Evolutionary conservation across 2,888 invertebrate species (phyloP).

Genomic region (Ophion costatus): DNA sequence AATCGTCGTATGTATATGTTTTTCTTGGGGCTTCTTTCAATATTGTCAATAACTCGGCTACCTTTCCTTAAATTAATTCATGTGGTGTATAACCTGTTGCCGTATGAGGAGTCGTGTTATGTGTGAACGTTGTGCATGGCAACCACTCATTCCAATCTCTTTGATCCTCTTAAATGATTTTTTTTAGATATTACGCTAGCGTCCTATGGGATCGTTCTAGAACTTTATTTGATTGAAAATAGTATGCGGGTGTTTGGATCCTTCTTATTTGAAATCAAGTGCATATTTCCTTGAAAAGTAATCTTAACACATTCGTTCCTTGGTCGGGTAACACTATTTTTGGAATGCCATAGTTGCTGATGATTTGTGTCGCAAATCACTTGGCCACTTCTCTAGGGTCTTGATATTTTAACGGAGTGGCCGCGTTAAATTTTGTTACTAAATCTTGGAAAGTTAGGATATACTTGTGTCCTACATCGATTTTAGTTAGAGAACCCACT

Average conservation of each 20-base stretch:
- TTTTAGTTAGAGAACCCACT: too few species aligned
- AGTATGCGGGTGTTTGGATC: slow-evolving; percentile 25
- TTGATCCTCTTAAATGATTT: too few species aligned
- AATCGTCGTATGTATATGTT: slow-evolving; percentile 28
- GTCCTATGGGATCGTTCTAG: slow-evolving; percentile 67
- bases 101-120: slow-evolving; percentile 64
- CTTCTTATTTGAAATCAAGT: slow-evolving; percentile 7
- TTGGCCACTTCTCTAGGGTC: slow-evolving; percentile 62
- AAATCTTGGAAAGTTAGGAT: slow-evolving; percentile 30
- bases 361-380: slow-evolving; percentile 38
- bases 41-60: slow-evolving; percentile 40
- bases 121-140: too few species aligned
- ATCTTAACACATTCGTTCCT: slow-evolving; percentile 23
- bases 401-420: slow-evolving; percentile 50
- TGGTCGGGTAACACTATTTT: slow-evolving; percentile 54
- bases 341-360: slow-evolving; percentile 67
- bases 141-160: slow-evolving; percentile 71
- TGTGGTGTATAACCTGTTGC: slow-evolving; percentile 39
- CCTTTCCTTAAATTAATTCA: slow-evolving; percentile 43
- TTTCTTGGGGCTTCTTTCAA: slow-evolving; percentile 12
- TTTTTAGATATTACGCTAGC: slow-evolving; percentile 65
- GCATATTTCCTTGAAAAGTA: slow-evolving; percentile 1
- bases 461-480: too few species aligned
- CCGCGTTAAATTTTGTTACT: slow-evolving; percentile 52
- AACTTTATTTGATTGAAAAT: slow-evolving; percentile 17